phyloP scores from a whole-genome alignment of 2,888 invertebrate species.

The Sipunculus nudus region DNA sequence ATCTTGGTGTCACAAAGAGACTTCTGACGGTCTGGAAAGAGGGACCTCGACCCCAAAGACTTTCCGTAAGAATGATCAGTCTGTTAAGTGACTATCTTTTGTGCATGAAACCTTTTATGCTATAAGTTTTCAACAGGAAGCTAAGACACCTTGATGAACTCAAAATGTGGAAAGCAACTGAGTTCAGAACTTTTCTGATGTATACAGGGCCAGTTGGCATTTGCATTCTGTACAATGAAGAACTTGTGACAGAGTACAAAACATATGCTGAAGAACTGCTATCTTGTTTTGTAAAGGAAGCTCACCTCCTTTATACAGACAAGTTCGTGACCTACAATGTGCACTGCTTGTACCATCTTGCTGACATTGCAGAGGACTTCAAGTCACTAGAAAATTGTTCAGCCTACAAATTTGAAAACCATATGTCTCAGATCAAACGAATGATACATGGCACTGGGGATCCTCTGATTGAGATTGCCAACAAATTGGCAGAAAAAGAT shows the following conservation, averaged over 20 bases:
- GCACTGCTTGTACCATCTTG: not conserved
- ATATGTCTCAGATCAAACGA: not conserved
- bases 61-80: not conserved
- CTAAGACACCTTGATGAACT: not conserved
- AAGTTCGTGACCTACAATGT: not conserved
- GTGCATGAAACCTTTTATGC: not conserved
- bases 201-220: not conserved
- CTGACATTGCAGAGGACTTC: not conserved
- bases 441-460: not conserved
- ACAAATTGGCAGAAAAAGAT: not conserved
- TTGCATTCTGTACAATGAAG: not conserved
- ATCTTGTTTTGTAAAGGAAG: not conserved
- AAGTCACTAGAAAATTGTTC: not conserved
- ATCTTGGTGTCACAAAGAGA: conserved; percentile 1
- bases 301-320: not conserved
- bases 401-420: conserved; percentile 1
- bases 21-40: not conserved
- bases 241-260: not conserved
- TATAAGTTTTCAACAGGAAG: not conserved
- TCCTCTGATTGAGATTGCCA: not conserved
- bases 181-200: conserved; percentile 1
- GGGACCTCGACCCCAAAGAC: not conserved
- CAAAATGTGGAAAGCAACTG: conserved; percentile 8
- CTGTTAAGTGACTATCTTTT: not conserved
- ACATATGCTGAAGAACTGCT: not conserved